Percentiles rank a stretch among this genome's conserved stretches.
Evolutionary conservation across 2,113 vertebrate species (phyloP).

Genomic region (Neomonachus schauinslandi): DNA sequence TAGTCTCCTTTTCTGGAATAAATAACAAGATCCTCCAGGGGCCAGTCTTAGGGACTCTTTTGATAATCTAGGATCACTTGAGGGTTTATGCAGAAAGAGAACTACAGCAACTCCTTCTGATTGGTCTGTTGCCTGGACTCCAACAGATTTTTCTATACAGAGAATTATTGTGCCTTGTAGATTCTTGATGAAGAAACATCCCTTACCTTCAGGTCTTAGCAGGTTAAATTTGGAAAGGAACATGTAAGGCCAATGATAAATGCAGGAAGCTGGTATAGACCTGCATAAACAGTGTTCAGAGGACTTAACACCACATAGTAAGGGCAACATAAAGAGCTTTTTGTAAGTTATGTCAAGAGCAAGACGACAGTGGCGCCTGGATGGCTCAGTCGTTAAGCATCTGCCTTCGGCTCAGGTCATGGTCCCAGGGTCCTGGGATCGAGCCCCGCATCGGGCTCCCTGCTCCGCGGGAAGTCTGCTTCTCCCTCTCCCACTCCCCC

Average conservation of each 20-base stretch:
- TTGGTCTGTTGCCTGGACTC: background rate
- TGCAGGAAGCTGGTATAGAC: background rate
- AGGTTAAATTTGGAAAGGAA: background rate
- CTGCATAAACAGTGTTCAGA: background rate
- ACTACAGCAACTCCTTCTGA: background rate
- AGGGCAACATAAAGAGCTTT: background rate
- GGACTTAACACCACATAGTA: background rate
- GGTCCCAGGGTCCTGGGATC: too few relatives aligned
- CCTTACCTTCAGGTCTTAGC: background rate
- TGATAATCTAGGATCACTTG: constrained; percentile 3
- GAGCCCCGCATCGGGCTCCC: too few relatives aligned
- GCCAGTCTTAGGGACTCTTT: background rate
- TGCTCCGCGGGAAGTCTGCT: too few relatives aligned
- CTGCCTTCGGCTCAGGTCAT: too few relatives aligned
- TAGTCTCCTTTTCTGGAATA: constrained; percentile 4
- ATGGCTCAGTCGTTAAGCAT: too few relatives aligned
- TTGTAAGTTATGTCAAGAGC: background rate
- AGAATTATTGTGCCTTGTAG: background rate
- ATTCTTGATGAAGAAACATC: background rate
- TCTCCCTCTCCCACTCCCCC: too few relatives aligned
- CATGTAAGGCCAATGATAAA: background rate
- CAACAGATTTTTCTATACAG: background rate
- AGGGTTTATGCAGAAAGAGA: background rate
- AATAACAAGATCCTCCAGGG: background rate
- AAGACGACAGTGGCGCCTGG: background rate